Evolutionary conservation across 2,797 vertebrate genomes (phyloP), one percentile per base, ranked within the genome.

Genomic region (Cuniculus paca): DNA sequence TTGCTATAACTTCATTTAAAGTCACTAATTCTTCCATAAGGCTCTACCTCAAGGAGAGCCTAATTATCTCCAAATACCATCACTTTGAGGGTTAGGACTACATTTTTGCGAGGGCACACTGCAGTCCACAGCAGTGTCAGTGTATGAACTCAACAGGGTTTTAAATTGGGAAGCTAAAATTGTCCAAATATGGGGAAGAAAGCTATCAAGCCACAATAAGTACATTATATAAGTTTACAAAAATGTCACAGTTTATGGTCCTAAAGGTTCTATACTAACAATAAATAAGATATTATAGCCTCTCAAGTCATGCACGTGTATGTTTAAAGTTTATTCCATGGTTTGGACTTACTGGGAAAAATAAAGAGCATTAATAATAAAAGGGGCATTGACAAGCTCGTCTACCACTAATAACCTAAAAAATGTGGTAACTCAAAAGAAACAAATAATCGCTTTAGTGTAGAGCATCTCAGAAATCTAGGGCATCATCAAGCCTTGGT

Each of bases 391-490:
- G 86, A 87, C n/a, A 91, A n/a, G 10, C 90, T 94, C 74, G 5
- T n/a, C 48, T 48, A 39, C 34, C 34, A 58, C 26, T 79, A 85
- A 92, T 97, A 75, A 87, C 85, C 79, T 96, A 68, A 88, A 95
- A 94, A 84, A 75, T 48, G 77, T 78, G 88, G 6, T 63, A 58
- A 75, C 54, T 83, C 48, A 31, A 82, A 95, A 78, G 75, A 94
- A 96, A 94, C 80, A 74, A 93, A 92, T 90, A 81, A 95, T 91
- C 19, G 68, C 91, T 88, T 95, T 80, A 90, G 54, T 61, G 36
- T 83, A 90, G 81, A 88, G 26, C 39, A 11, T 60, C 82, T 58
- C 60, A 74, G 94, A 96, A 96, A 96, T 96, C 83, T 95, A 92
- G 95, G 95, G 19, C 63, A 94, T 89, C 79, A 72, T 77, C 87